These are phyloP conservation scores for Turdus rufiventris DNA, from an alignment of 2,113 vertebrate genomes.

Conservation along the genomic window DNA sequence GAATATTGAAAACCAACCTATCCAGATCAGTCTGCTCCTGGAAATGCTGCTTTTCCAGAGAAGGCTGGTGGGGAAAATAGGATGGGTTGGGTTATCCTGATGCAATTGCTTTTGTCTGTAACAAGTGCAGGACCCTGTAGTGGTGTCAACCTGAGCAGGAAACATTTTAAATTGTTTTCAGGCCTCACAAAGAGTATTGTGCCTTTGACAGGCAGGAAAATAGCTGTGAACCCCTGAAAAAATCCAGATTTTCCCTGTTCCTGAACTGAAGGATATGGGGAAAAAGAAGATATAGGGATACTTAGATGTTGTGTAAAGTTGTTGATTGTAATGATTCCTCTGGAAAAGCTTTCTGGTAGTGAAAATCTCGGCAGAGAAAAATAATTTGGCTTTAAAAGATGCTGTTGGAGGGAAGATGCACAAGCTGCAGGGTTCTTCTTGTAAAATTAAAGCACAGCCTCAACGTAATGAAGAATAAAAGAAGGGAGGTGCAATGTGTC, in stretches of 20 bases:
- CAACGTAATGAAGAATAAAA: background rate
- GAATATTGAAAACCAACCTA: background rate
- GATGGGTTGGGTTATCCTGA: background rate
- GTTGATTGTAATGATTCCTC: fast-evolving
- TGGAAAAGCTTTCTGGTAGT: background rate
- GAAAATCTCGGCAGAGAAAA: background rate
- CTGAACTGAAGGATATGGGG: background rate
- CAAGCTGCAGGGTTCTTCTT: background rate
- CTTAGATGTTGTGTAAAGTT: background rate
- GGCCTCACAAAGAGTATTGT: background rate
- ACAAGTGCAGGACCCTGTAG: background rate
- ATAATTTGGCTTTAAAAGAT: background rate
- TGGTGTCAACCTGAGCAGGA: background rate
- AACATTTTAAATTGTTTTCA: background rate
- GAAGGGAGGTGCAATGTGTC: background rate
- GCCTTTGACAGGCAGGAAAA: background rate
- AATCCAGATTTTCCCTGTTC: background rate
- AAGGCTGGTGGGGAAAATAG: background rate
- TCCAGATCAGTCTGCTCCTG: background rate
- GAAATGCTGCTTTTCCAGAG: background rate
- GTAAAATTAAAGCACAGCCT: background rate
- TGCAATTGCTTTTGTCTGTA: background rate
- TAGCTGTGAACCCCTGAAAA: background rate
- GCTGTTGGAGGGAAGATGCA: background rate
- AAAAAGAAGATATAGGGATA: background rate